A percentile compares a stretch with the other conserved stretches of the same genome.
These are phyloP conservation scores for Leptopilina myrica DNA, from an alignment of 2,888 invertebrate genomes.

Conservation along the genomic window DNA sequence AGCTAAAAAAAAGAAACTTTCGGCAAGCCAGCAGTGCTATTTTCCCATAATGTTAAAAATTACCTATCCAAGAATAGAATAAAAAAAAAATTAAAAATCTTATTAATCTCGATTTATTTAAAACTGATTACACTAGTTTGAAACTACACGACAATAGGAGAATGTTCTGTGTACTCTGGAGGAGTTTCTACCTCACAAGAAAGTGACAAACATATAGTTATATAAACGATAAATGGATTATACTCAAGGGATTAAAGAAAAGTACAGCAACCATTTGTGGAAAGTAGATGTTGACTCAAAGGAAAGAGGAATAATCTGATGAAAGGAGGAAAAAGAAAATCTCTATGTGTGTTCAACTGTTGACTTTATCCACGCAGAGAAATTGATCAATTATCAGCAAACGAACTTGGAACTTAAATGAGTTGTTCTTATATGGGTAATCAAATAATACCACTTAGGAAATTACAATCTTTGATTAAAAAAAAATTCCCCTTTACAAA, in stretches of 20 bases:
- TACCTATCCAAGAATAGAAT: too few relatives aligned
- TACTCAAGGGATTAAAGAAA: neutral
- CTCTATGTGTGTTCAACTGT: neutral
- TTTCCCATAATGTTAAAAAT: too few relatives aligned
- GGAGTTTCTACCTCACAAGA: neutral
- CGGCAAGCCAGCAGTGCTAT: too few relatives aligned
- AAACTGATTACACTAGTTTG: too few relatives aligned
- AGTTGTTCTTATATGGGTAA: neutral
- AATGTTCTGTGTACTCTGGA: neutral
- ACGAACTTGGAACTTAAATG: conserved; percentile 3
- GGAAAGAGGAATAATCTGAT: neutral
- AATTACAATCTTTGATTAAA: neutral
- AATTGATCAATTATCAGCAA: conserved; percentile 21
- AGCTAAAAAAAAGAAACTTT: too few relatives aligned
- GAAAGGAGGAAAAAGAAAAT: neutral
- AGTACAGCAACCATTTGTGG: neutral
- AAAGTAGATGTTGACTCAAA: conserved; percentile 16
- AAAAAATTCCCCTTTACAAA: too few relatives aligned
- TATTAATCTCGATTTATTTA: neutral
- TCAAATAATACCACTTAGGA: conserved; percentile 25
- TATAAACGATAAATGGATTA: conserved; percentile 15
- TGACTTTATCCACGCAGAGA: neutral
- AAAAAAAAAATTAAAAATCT: too few relatives aligned
- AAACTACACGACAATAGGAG: neutral
- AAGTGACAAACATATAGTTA: neutral